phyloP scores from a whole-genome alignment of 2,113 vertebrate species.

The Chloropsis hardwickii region DNA sequence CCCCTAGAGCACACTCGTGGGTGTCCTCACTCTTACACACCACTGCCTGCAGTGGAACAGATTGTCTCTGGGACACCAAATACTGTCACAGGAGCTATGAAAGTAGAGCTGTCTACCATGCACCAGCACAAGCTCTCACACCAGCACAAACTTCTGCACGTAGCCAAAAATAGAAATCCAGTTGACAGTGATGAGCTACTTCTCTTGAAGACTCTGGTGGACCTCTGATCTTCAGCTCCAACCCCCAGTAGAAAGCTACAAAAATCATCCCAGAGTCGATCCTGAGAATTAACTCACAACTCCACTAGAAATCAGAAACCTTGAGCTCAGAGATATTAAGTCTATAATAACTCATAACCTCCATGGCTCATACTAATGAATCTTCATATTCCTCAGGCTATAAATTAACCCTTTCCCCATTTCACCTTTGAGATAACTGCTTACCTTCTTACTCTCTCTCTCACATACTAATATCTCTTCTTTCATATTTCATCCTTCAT shows the following conservation, averaged over 20 bases:
- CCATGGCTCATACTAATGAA: neutral
- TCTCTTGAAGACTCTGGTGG: neutral
- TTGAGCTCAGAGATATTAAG: neutral
- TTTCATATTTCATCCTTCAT: neutral
- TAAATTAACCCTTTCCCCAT: neutral
- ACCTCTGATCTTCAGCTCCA: neutral
- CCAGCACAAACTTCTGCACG: neutral
- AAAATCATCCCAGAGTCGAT: neutral
- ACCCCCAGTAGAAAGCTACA: neutral
- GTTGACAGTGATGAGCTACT: neutral
- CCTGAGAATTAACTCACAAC: neutral
- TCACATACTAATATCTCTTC: neutral
- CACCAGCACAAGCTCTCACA: neutral
- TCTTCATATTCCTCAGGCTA: neutral
- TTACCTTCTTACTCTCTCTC: neutral
- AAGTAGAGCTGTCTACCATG: neutral
- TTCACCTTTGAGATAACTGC: neutral
- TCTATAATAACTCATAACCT: neutral
- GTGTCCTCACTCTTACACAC: neutral
- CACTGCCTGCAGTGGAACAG: neutral
- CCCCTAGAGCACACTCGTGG: accelerated
- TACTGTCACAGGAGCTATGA: neutral
- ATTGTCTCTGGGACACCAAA: neutral
- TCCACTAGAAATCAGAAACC: neutral
- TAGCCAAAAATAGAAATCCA: neutral